Conservation (phyloP, 2,113 vertebrate species). For the Ramphastos sulfuratus region DNA sequence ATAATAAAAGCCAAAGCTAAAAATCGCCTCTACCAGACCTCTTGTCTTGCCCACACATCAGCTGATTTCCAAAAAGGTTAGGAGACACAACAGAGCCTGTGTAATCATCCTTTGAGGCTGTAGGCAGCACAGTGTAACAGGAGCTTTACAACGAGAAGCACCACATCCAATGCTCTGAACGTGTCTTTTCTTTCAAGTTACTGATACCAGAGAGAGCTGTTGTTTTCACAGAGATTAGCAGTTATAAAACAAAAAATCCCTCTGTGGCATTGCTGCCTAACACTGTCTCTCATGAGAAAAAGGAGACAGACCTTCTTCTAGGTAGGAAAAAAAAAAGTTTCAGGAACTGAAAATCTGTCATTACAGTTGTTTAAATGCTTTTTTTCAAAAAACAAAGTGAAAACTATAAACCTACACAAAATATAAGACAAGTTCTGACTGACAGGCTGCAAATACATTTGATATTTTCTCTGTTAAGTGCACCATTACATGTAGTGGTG, state of each 20-base stretch:
- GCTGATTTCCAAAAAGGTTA: background rate
- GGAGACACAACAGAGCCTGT: background rate
- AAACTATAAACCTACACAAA: background rate
- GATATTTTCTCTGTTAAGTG: background rate
- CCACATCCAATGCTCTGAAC: background rate
- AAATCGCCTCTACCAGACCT: background rate
- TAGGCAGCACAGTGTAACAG: background rate
- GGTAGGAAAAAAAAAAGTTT: background rate
- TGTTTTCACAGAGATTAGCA: conserved; percentile 30
- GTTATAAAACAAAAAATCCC: background rate
- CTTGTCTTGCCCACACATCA: background rate
- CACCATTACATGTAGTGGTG: background rate
- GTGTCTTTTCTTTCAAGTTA: conserved; percentile 20
- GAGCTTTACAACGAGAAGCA: conserved; percentile 12
- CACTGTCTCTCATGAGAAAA: background rate
- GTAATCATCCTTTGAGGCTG: conserved; percentile 31
- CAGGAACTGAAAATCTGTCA: background rate
- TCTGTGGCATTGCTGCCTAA: conserved; percentile 11
- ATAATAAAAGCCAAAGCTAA: background rate
- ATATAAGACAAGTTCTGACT: background rate
- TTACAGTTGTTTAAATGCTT: background rate
- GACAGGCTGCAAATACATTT: background rate
- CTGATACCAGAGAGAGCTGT: conserved; percentile 5
- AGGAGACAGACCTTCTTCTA: background rate
- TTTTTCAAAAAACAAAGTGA: background rate